A percentile compares a stretch with the other conserved stretches of the same genome.
Conservation (phyloP, 2,113 vertebrate genomes). For the Cryptotis parvus region DNA sequence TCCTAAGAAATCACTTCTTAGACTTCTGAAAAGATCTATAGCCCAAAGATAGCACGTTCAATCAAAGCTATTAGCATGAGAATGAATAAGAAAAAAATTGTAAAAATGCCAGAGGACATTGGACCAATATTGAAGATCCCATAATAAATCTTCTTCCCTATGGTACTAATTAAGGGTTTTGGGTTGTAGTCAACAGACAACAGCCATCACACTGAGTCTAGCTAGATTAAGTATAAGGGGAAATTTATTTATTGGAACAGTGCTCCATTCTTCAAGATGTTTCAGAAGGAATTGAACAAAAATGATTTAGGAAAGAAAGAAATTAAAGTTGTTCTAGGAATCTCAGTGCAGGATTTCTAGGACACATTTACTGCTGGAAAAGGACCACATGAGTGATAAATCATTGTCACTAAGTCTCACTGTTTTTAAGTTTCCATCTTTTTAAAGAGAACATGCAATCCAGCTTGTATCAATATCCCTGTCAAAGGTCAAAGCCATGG, state of each 20-base stretch:
- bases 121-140: conserved; percentile 8
- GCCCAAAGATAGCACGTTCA: not conserved
- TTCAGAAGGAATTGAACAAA: conserved; percentile 40
- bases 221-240: conserved; percentile 14
- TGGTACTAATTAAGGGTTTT: conserved; percentile 49
- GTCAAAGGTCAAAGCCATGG: not conserved
- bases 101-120: conserved; percentile 54
- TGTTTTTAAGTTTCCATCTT: conserved; percentile 28
- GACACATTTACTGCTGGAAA: conserved; percentile 15
- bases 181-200: conserved; percentile 32
- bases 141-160: conserved; percentile 53
- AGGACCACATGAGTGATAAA: not conserved
- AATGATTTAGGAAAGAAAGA: conserved; percentile 39
- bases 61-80: conserved; percentile 45
- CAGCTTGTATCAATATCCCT: not conserved
- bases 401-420: not conserved
- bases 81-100: conserved; percentile 55
- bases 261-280: conserved; percentile 29
- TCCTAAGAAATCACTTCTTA: conserved; percentile 45
- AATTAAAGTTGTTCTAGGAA: not conserved
- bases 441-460: not conserved
- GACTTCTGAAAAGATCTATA: conserved; percentile 49
- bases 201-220: conserved; percentile 43
- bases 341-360: conserved; percentile 6
- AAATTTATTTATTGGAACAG: conserved; percentile 34